These are phyloP conservation scores for Phytoseiulus persimilis DNA, from an alignment of 2,888 invertebrate species.

Conservation along the genomic window DNA sequence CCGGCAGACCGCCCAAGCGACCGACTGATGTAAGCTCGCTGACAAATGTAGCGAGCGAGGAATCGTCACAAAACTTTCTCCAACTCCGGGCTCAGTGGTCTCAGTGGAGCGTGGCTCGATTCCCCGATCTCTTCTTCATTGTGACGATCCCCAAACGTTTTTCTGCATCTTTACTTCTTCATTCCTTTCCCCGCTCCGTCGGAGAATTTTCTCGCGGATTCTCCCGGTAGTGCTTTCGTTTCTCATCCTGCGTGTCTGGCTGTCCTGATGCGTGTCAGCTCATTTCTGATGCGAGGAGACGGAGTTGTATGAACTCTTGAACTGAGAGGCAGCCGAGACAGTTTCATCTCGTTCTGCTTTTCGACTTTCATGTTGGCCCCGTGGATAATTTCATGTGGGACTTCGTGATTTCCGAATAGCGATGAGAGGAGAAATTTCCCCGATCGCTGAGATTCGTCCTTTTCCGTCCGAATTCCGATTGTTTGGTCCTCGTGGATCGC, in stretches of 20 bases:
- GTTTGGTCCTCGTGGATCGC: not conserved
- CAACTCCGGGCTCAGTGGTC: not conserved
- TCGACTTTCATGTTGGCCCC: too few relatives aligned
- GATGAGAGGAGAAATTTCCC: too few relatives aligned
- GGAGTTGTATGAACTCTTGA: too few relatives aligned
- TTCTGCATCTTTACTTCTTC: not conserved
- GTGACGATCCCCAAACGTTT: not conserved
- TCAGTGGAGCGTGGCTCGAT: conserved; percentile 5
- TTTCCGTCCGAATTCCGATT: not conserved
- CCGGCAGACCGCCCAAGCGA: not conserved
- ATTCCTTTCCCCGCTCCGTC: not conserved
- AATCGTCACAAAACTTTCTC: not conserved
- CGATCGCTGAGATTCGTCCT: not conserved
- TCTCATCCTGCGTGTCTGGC: not conserved
- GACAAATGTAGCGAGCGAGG: not conserved
- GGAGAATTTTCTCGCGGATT: not conserved
- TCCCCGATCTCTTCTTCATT: not conserved
- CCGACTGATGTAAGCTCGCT: not conserved
- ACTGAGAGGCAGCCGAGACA: too few relatives aligned
- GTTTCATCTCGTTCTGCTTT: too few relatives aligned
- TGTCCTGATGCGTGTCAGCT: not conserved
- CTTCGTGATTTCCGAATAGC: too few relatives aligned
- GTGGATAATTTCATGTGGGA: too few relatives aligned
- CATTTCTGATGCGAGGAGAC: not conserved
- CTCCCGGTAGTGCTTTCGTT: not conserved